Percentiles rank a stretch among this genome's conserved stretches.
Evolutionary conservation across 2,797 vertebrate species (phyloP).

Genomic region (Sphenodon punctatus): DNA sequence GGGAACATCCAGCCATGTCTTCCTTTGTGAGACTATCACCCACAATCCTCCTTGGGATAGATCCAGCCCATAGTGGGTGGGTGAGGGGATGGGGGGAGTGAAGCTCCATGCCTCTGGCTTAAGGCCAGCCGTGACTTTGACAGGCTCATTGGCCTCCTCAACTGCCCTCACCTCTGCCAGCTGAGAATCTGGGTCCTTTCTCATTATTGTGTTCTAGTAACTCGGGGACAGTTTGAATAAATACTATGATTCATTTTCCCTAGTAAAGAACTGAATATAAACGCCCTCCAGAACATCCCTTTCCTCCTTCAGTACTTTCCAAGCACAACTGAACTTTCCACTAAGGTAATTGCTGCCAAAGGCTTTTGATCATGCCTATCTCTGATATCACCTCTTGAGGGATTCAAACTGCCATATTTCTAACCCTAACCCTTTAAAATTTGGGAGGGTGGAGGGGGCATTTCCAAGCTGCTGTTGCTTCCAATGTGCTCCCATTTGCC

Average conservation of each 20-base stretch:
- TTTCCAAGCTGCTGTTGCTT: not conserved
- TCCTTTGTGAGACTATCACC: no score
- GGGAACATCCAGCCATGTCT: no score
- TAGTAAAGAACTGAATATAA: slow-evolving; percentile 81
- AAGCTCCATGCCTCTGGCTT: no score
- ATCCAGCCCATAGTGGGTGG: no score
- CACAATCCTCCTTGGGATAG: no score
- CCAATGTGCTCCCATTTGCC: not conserved
- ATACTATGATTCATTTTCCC: slow-evolving; percentile 46
- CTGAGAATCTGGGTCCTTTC: not conserved
- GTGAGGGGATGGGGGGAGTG: no score
- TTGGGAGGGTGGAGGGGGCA: not conserved
- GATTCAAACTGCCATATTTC: not conserved
- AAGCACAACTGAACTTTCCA: slow-evolving; percentile 71
- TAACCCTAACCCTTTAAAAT: not conserved
- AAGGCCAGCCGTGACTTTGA: no score
- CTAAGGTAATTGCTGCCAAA: slow-evolving; percentile 75
- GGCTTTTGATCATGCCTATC: not conserved
- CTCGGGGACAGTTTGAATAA: not conserved
- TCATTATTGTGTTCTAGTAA: not conserved
- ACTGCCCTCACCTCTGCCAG: not conserved
- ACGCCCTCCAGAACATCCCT: slow-evolving; percentile 78
- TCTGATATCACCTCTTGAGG: not conserved
- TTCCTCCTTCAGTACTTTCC: slow-evolving; percentile 75
- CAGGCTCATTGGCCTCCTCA: not conserved